These are phyloP conservation scores for Ctenopoma multispine DNA, from an alignment of 2,797 vertebrate species.

Conservation along the genomic window DNA sequence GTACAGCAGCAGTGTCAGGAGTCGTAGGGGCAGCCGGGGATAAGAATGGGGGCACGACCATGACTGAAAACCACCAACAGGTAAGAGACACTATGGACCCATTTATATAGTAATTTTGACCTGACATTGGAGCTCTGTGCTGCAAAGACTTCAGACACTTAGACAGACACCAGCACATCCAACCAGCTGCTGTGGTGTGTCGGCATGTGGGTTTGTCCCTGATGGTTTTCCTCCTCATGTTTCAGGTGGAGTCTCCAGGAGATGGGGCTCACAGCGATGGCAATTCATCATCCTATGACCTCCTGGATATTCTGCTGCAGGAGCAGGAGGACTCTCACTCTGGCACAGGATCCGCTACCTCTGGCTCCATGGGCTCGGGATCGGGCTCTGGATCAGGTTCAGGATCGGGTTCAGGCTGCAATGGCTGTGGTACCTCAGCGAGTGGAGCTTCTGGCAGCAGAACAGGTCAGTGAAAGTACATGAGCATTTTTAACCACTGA, in stretches of 20 bases:
- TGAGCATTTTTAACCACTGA: too few species aligned
- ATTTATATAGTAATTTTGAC: neutral
- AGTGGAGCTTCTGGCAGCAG: constrained; percentile 85
- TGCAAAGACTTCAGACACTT: neutral
- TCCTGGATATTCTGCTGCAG: constrained; percentile 90
- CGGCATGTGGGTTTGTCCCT: neutral
- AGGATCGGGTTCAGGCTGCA: constrained; percentile 85
- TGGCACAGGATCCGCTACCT: constrained; percentile 88
- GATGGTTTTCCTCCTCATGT: constrained; percentile 1
- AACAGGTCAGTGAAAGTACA: constrained; percentile 83
- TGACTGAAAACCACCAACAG: constrained; percentile 73
- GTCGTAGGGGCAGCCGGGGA: constrained; percentile 30
- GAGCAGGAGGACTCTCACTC: constrained; percentile 90
- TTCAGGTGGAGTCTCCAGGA: constrained; percentile 67
- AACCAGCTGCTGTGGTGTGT: neutral
- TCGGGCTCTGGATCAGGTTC: constrained; percentile 86
- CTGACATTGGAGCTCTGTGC: neutral
- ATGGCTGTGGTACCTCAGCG: constrained; percentile 84
- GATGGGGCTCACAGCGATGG: constrained; percentile 85
- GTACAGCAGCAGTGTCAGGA: constrained; percentile 4
- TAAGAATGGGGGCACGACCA: constrained; percentile 44
- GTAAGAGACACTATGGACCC: constrained; percentile 74
- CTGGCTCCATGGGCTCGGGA: constrained; percentile 88
- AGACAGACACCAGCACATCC: neutral
- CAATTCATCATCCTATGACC: constrained; percentile 89